Evolutionary conservation across 2,113 vertebrate species (phyloP).

Genomic region (Piprites chloris): DNA sequence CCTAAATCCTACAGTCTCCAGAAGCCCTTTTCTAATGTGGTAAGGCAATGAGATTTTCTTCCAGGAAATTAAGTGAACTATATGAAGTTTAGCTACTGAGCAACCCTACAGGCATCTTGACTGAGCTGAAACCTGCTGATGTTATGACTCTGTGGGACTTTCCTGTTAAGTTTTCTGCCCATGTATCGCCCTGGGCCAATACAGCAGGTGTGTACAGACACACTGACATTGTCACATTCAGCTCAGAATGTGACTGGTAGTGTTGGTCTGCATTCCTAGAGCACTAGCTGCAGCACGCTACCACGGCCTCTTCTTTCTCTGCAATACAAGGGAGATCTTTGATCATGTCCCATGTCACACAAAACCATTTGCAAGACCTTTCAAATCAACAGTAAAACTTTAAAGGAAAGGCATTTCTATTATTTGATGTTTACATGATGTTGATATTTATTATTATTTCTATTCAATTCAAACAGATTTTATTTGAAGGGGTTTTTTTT

Average conservation of each 20-base stretch:
- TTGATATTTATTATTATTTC: background rate
- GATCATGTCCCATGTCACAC: background rate
- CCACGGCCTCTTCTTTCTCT: background rate
- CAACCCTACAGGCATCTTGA: background rate
- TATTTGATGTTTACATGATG: background rate
- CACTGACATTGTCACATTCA: background rate
- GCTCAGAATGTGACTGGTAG: background rate
- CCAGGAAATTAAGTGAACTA: background rate
- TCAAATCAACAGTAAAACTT: background rate
- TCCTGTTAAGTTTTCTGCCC: background rate
- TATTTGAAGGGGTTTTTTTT: background rate
- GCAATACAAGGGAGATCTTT: background rate
- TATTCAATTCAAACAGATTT: background rate
- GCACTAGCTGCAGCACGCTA: background rate
- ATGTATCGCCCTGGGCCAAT: background rate
- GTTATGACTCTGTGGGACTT: background rate
- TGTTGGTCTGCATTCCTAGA: background rate
- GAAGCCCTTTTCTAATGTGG: background rate
- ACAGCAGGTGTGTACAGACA: background rate
- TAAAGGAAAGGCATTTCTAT: background rate
- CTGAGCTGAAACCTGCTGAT: background rate
- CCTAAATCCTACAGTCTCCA: background rate
- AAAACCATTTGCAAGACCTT: background rate
- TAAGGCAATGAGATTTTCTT: background rate
- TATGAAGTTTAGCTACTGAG: background rate